Percentiles rank a stretch among this genome's conserved stretches.
These are phyloP conservation scores for Collichthys lucidus DNA, from an alignment of 2,113 vertebrate genomes.

Conservation along the genomic window DNA sequence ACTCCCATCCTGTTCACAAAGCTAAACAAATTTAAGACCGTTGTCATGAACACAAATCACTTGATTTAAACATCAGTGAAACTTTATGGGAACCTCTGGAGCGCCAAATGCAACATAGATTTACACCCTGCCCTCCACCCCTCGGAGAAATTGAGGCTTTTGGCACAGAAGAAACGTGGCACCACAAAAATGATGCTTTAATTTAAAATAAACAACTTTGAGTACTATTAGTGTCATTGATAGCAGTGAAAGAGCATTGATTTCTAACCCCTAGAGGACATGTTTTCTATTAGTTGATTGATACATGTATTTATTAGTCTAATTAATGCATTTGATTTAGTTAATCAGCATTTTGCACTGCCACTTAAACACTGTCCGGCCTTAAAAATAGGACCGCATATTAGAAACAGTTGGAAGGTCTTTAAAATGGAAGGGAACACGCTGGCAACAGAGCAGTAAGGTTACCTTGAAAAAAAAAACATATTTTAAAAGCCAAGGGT, in stretches of 20 bases:
- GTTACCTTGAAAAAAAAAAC: slow-evolving; percentile 13
- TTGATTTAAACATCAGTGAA: slow-evolving; percentile 47
- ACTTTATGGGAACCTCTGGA: slow-evolving; percentile 44
- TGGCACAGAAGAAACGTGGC: not conserved
- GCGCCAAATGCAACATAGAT: slow-evolving; percentile 28
- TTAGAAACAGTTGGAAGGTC: slow-evolving; percentile 23
- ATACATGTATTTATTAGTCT: not conserved
- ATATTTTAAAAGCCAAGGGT: slow-evolving; percentile 39
- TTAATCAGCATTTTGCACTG: not conserved
- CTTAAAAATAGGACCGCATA: not conserved
- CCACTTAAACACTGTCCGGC: not conserved
- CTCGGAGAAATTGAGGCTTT: slow-evolving; percentile 25
- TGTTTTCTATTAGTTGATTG: not conserved
- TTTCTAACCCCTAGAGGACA: not conserved
- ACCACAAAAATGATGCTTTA: not conserved
- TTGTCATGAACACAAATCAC: slow-evolving; percentile 57
- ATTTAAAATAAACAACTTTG: slow-evolving; percentile 6
- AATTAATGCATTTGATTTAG: not conserved
- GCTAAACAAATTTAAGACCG: slow-evolving; percentile 45
- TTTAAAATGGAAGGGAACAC: slow-evolving; percentile 23
- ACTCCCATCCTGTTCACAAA: slow-evolving; percentile 29
- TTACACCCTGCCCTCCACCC: not conserved
- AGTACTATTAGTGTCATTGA: not conserved
- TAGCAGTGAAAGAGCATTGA: not conserved
- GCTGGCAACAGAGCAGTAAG: slow-evolving; percentile 41